phyloP scores from a whole-genome alignment of 2,888 invertebrate species.

The Cactoblastis cactorum region DNA sequence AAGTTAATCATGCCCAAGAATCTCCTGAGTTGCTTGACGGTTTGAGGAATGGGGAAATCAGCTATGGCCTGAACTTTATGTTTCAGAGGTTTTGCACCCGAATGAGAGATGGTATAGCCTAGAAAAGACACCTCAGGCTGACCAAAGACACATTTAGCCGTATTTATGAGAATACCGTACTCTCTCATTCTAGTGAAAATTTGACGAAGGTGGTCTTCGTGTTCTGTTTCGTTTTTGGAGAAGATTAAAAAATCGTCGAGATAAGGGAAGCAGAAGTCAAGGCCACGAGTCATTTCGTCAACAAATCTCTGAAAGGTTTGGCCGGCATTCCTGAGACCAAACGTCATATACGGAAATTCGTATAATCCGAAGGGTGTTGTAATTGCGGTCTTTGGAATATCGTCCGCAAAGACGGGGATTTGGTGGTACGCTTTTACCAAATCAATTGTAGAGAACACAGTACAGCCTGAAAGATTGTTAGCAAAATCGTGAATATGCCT shows the following conservation, averaged over 20 bases:
- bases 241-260: not conserved
- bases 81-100: slow-evolving; percentile 24
- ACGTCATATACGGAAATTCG: not conserved
- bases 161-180: not conserved
- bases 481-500: slow-evolving; percentile 34
- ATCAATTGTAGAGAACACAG: slow-evolving; percentile 17
- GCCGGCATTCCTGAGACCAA: not conserved
- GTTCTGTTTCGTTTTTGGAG: not conserved
- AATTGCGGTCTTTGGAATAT: slow-evolving; percentile 22
- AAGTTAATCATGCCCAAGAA: slow-evolving; percentile 30
- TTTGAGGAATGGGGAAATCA: slow-evolving; percentile 25
- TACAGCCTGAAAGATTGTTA: slow-evolving; percentile 29
- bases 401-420: slow-evolving; percentile 18
- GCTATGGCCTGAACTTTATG: slow-evolving; percentile 31
- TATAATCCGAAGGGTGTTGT: slow-evolving; percentile 18
- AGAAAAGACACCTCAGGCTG: not conserved
- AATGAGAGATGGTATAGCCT: slow-evolving; percentile 20
- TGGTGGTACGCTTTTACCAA: slow-evolving; percentile 26
- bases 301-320: not conserved
- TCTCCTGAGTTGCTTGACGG: slow-evolving; percentile 10
- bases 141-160: not conserved
- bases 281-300: too few species aligned
- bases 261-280: not conserved
- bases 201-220: not conserved
- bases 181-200: not conserved